These are phyloP conservation scores for Clarias gariepinus DNA, from an alignment of 2,113 vertebrate species.

Conservation along the genomic window DNA sequence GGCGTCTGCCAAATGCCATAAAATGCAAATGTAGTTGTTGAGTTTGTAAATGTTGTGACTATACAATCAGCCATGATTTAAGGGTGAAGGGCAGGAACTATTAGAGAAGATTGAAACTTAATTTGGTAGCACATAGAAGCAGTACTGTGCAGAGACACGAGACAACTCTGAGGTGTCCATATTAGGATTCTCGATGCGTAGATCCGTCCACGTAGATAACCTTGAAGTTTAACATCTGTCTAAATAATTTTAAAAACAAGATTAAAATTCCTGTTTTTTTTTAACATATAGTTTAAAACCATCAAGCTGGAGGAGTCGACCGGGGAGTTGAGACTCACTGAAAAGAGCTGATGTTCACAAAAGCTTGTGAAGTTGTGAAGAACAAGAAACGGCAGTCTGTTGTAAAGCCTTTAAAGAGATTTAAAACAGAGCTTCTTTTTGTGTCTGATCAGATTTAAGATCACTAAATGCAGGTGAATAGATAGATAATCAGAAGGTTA, in stretches of 20 bases:
- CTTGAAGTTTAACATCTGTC: neutral
- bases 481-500: neutral
- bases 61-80: neutral
- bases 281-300: neutral
- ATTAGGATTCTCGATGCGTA: neutral
- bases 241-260: neutral
- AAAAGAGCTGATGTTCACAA: neutral
- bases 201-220: neutral
- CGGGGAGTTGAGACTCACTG: neutral
- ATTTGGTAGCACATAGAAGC: neutral
- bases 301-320: neutral
- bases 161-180: neutral
- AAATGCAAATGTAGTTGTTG: neutral
- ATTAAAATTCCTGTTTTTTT: neutral
- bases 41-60: neutral
- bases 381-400: neutral
- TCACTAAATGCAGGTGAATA: neutral
- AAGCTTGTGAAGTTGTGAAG: neutral
- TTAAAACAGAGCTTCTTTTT: neutral
- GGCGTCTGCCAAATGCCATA: no score
- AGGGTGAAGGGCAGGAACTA: neutral
- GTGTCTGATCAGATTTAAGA: neutral
- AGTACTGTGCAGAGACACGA: neutral
- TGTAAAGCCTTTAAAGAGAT: neutral
- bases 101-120: neutral